Base-by-base conservation (phyloP, 2,797 vertebrate species). In the Zenarchopterus dispar region DNA sequence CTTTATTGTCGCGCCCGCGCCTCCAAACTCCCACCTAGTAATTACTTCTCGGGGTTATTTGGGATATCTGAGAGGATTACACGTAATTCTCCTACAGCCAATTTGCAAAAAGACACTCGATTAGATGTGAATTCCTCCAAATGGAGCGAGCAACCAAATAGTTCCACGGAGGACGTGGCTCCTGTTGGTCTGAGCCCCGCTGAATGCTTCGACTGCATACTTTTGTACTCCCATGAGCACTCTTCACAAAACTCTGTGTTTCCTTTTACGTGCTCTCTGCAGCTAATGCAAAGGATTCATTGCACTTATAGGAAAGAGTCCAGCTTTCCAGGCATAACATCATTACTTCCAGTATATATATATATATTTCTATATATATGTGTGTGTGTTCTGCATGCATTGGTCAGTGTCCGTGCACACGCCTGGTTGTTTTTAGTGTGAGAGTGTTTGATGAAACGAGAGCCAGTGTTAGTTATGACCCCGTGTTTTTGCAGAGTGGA, bases 221-320 rank as follows among this genome's bases (percentile, higher is more conserved):
- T 92, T 92, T 89, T 45, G 53, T 80, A 82, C 73, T 92, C 90
- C 89, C 89, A 77, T 70, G 90, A 88, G 89, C 73, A 56, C 82
- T 47, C 75, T 86, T 73, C 58, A 23, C 68, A 71, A 82, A 85
- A n/a, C n/a, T 78, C 62, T 66, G 79, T 62, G 54, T 88, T 87
- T 89, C 86, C 88, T 88, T 90, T 77, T 84, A 79, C 70, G 79
- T 89, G 46, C 72, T 85, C 53, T 71, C 24, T 46, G 70, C 51
- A 62, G 60, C 33, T n/a, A 80, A 82, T 64, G 70, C 70, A 70
- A 39, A 80, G 80, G 58, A 84, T 81, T 82, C 85, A 68, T 72
- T 75, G 81, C 65, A 53, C 72, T n/a, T 62, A 73, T 78, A 85
- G 72, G 57, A 78, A 66, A 70, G 66, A 61, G 78, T 60, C 86